These are phyloP conservation scores for Mormoops blainvillei DNA, from an alignment of 2,113 vertebrate species.

Conservation along the genomic window DNA sequence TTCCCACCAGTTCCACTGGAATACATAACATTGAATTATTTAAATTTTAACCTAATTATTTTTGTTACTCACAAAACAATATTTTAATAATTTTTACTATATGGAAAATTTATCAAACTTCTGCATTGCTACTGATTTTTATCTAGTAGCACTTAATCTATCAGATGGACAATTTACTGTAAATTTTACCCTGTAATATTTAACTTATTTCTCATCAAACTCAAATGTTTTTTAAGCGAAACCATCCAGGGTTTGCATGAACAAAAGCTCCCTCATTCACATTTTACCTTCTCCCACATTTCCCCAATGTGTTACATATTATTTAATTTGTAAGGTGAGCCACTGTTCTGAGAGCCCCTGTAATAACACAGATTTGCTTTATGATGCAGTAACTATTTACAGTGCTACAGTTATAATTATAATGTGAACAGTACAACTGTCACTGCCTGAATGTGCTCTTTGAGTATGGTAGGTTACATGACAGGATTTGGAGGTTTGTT, in stretches of 20 bases:
- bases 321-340: neutral
- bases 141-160: neutral
- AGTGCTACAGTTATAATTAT: conserved; percentile 4
- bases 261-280: neutral
- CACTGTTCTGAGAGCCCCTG: neutral
- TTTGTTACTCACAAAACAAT: neutral
- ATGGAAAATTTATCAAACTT: neutral
- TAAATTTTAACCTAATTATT: neutral
- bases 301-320: neutral
- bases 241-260: neutral
- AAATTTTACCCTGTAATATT: neutral
- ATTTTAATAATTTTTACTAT: neutral
- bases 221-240: neutral
- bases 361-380: neutral
- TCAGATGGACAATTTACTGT: neutral
- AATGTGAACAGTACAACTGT: neutral
- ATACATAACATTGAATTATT: neutral
- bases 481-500: neutral
- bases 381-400: neutral
- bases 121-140: neutral
- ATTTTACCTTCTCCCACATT: neutral
- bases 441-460: neutral
- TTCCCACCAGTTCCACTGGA: neutral
- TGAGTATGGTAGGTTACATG: neutral
- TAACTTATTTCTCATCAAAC: neutral